phyloP scores from a whole-genome alignment of 2,113 vertebrate species.

The Xiphorhynchus elegans region DNA sequence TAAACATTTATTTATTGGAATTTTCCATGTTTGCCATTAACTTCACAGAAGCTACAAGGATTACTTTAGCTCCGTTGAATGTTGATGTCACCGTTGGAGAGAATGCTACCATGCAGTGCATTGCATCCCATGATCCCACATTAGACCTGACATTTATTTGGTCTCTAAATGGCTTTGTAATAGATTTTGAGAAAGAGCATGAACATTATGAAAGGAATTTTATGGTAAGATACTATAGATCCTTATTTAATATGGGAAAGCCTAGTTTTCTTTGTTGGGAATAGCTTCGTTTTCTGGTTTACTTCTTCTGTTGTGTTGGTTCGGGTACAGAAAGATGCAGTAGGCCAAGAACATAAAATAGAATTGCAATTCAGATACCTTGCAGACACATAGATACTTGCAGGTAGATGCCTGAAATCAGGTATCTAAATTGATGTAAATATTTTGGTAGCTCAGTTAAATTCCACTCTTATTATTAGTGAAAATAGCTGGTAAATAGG shows the following conservation, averaged over 20 bases:
- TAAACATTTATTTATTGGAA: constrained; percentile 1
- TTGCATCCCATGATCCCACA: constrained; percentile 85
- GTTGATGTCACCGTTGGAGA: constrained; percentile 91
- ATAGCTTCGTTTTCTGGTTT: neutral
- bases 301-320: neutral
- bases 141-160: constrained; percentile 95
- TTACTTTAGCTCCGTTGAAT: constrained; percentile 89
- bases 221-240: constrained; percentile 79
- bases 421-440: neutral
- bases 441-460: neutral
- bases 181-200: constrained; percentile 87
- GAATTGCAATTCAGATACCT: neutral
- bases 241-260: neutral
- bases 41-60: constrained; percentile 89
- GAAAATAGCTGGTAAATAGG: neutral
- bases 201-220: constrained; percentile 85
- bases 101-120: constrained; percentile 88
- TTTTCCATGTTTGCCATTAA: constrained; percentile 44
- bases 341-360: neutral
- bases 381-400: neutral
- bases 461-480: neutral
- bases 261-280: neutral
- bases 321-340: neutral
- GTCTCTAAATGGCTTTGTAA: constrained; percentile 87
- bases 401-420: neutral